These are phyloP conservation scores for Thelaira solivaga DNA, from an alignment of 2,888 invertebrate genomes.

Conservation along the genomic window DNA sequence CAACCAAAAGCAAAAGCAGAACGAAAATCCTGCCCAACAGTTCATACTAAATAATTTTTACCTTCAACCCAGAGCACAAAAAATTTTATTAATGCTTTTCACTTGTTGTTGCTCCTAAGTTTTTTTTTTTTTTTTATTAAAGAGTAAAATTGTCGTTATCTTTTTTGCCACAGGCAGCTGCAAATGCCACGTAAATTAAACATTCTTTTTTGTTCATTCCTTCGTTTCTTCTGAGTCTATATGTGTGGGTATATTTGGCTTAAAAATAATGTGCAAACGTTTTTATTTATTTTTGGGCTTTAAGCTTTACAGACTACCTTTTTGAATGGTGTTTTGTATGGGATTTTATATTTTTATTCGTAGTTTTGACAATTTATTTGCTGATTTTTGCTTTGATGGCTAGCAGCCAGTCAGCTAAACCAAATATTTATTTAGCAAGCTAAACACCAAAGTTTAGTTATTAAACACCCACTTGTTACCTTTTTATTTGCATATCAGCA, in stretches of 20 bases:
- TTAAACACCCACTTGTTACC: conserved; percentile 76
- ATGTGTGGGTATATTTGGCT: conserved; percentile 45
- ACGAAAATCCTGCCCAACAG: conserved; percentile 16
- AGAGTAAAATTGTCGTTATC: conserved; percentile 70
- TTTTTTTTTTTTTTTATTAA: conserved; percentile 36
- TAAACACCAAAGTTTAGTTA: conserved; percentile 65
- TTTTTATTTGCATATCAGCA: conserved; percentile 74
- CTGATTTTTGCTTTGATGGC: conserved; percentile 32
- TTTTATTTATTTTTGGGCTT: conserved; percentile 49
- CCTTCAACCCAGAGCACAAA: conserved; percentile 16
- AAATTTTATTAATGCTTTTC: conserved; percentile 17
- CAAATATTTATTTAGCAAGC: conserved; percentile 29
- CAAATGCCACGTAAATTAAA: conserved; percentile 75
- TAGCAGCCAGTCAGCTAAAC: conserved; percentile 48
- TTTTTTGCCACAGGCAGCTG: conserved; percentile 75
- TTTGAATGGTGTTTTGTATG: conserved; percentile 28
- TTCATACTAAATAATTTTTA: conserved; percentile 39
- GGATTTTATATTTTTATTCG: conserved; percentile 24
- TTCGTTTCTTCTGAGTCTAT: not conserved
- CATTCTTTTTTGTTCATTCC: conserved; percentile 66
- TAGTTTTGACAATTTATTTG: conserved; percentile 55
- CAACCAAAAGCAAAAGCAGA: not conserved
- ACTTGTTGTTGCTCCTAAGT: conserved; percentile 1
- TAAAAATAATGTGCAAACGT: conserved; percentile 27
- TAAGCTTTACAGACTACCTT: conserved; percentile 45